Evolutionary conservation across 2,113 vertebrate genomes (phyloP).

Genomic region (Mohoua ochrocephala): DNA sequence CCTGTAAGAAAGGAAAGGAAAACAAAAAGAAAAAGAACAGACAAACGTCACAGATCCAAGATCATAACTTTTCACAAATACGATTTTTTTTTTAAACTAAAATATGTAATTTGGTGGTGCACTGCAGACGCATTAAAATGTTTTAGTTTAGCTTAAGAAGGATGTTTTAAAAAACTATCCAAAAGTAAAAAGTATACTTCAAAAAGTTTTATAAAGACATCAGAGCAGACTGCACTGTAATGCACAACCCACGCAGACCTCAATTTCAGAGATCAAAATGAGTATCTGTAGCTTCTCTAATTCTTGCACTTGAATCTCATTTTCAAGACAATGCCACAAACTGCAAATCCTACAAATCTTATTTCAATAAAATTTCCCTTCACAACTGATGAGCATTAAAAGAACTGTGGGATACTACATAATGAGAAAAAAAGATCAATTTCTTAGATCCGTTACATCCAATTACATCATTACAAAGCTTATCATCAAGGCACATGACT

Average conservation of each 20-base stretch:
- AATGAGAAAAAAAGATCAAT: background rate
- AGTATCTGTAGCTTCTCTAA: background rate
- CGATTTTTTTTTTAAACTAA: fast-evolving
- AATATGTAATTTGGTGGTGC: background rate
- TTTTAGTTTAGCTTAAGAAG: background rate
- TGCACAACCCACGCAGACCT: background rate
- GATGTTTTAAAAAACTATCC: background rate
- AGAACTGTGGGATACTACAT: background rate
- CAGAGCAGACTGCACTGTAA: background rate
- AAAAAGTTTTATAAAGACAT: background rate
- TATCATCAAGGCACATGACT: background rate
- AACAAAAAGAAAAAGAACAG: background rate
- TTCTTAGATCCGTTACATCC: background rate
- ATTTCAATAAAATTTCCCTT: background rate
- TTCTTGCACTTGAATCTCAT: background rate
- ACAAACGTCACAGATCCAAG: background rate
- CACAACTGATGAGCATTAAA: background rate
- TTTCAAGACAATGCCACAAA: background rate
- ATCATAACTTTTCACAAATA: background rate
- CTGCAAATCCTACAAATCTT: background rate
- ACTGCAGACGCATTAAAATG: background rate
- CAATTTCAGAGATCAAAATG: background rate
- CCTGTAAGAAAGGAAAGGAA: slow-evolving; percentile 67
- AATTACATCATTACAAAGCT: background rate
- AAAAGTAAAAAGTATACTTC: background rate